Conservation (phyloP, 2,888 invertebrate species). For the Fragum fragum region DNA sequence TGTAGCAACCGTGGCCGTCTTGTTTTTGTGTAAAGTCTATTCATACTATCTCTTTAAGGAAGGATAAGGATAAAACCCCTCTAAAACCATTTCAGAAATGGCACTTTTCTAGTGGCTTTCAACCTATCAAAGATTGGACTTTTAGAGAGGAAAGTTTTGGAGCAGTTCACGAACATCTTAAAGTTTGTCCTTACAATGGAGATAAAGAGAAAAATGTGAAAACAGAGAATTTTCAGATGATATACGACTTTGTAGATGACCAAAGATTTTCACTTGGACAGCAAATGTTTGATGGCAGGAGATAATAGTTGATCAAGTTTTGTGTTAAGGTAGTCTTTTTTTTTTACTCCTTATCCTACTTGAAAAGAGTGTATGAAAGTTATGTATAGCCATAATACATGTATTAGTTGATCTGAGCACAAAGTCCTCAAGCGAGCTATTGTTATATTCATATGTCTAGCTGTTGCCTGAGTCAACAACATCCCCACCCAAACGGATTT, state of each 20-base stretch:
- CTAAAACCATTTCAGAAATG: slow-evolving; percentile 83
- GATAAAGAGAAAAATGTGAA: slow-evolving; percentile 65
- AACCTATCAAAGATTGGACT: slow-evolving; percentile 86
- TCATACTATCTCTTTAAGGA: no score
- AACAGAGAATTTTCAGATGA: slow-evolving; percentile 62
- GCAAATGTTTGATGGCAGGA: slow-evolving; percentile 38
- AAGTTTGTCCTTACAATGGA: slow-evolving; percentile 86
- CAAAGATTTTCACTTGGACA: slow-evolving; percentile 33
- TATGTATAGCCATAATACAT: no score
- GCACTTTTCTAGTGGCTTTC: slow-evolving; percentile 87
- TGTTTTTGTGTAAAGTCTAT: no score
- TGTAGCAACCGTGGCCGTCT: no score
- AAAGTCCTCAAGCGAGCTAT: no score
- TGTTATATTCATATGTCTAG: no score
- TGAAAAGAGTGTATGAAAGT: not conserved
- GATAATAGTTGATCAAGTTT: slow-evolving; percentile 11
- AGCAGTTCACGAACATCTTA: slow-evolving; percentile 86
- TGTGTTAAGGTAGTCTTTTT: not conserved
- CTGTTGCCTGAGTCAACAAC: no score
- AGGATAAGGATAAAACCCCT: not conserved
- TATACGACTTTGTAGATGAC: slow-evolving; percentile 38
- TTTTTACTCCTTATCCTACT: no score
- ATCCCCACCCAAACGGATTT: no score
- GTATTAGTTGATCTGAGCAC: no score
- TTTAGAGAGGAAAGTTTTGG: slow-evolving; percentile 82